These are phyloP conservation scores for Crotophaga sulcirostris DNA, from an alignment of 2,113 vertebrate genomes.

Conservation along the genomic window DNA sequence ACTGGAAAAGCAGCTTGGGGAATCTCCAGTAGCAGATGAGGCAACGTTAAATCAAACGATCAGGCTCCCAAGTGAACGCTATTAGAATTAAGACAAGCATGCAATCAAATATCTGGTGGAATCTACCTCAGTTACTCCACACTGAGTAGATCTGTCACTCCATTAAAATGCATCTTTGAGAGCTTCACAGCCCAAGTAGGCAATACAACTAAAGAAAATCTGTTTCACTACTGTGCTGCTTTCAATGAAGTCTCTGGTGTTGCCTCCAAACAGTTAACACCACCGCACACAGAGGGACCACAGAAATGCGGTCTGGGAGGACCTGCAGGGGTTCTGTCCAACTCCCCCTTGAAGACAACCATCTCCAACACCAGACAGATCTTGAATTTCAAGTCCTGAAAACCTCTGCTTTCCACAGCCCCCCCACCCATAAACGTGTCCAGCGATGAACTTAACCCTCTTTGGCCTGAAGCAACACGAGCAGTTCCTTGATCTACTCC, in stretches of 20 bases:
- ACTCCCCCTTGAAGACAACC: neutral
- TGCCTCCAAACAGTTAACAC: neutral
- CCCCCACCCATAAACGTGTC: neutral
- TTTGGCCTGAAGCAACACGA: neutral
- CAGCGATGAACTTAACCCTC: rapidly evolving
- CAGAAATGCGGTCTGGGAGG: neutral
- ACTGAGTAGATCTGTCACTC: constrained; percentile 27
- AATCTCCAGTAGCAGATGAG: constrained; percentile 9
- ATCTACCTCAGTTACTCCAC: neutral
- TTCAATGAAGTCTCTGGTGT: neutral
- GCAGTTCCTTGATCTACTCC: neutral
- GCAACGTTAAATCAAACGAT: neutral
- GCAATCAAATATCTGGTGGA: constrained; percentile 5
- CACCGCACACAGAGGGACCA: neutral
- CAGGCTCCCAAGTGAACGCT: constrained; percentile 28
- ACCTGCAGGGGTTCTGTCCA: neutral
- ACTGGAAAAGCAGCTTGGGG: constrained; percentile 14
- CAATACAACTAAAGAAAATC: neutral
- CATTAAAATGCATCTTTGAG: neutral
- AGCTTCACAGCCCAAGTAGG: neutral
- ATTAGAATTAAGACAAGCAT: constrained; percentile 23
- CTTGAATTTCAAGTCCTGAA: neutral
- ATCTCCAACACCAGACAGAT: neutral
- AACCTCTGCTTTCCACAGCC: neutral
- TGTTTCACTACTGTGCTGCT: neutral